Percentiles rank a stretch among this genome's conserved stretches.
Evolutionary conservation across 1,140 invertebrate species (phyloP).

Genomic region (Rhopalosiphum padi): DNA sequence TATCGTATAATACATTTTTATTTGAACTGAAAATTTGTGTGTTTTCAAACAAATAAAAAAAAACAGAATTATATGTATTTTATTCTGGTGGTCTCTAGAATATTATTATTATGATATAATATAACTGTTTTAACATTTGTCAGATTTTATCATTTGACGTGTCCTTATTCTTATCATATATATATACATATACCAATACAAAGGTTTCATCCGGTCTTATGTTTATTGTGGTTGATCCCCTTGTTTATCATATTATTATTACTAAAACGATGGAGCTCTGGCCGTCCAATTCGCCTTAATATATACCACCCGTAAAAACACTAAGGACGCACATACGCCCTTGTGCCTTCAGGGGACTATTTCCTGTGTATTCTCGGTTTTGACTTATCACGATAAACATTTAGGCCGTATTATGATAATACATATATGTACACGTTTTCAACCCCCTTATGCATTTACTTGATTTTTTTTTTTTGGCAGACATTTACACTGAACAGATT

Average conservation of each 20-base stretch:
- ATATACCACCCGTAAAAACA: neutral
- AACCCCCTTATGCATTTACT: neutral
- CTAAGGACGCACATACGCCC: neutral
- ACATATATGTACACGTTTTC: neutral
- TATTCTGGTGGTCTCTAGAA: neutral
- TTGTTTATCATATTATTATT: conserved; percentile 30
- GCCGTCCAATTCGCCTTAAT: conserved; percentile 21
- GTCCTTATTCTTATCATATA: conserved; percentile 29
- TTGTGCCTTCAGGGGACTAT: neutral
- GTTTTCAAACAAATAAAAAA: neutral
- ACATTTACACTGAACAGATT: neutral
- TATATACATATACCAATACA: neutral
- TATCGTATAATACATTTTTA: neutral
- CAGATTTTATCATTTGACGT: neutral
- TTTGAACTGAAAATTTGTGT: neutral
- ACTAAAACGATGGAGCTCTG: neutral
- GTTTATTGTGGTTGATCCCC: conserved; percentile 25
- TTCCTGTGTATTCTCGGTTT: neutral
- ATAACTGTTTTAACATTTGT: neutral
- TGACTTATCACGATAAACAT: conserved; percentile 26
- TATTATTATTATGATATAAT: neutral
- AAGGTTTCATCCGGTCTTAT: neutral
- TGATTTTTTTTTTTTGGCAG: neutral
- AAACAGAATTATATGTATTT: neutral
- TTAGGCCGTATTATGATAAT: neutral